Percentiles rank a stretch among this genome's conserved stretches.
phyloP scores from a whole-genome alignment of 2,113 vertebrate genomes.

The Syrmaticus mikado region DNA sequence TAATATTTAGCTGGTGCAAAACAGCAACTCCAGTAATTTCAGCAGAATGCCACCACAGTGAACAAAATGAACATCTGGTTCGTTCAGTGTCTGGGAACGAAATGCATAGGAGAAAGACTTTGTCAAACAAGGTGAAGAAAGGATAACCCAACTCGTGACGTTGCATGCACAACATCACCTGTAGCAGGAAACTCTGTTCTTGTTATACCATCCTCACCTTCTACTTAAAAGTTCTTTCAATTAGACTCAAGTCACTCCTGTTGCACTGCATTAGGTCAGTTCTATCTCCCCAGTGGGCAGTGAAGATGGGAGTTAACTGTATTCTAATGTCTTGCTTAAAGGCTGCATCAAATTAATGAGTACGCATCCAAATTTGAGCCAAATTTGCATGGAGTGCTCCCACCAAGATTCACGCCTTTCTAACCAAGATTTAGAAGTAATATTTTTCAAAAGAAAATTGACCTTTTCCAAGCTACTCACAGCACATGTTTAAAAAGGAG shows the following conservation, averaged over 20 bases:
- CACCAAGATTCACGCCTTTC: not conserved
- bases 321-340: not conserved
- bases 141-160: not conserved
- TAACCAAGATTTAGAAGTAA: not conserved
- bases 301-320: not conserved
- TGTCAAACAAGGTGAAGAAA: not conserved
- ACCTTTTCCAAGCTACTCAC: not conserved
- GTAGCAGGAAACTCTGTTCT: not conserved
- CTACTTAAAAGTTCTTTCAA: not conserved
- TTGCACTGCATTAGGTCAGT: not conserved
- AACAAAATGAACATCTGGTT: not conserved
- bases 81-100: not conserved
- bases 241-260: not conserved
- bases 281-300: not conserved
- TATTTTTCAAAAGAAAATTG: not conserved
- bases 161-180: not conserved
- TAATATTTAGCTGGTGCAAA: slow-evolving; percentile 40
- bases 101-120: not conserved
- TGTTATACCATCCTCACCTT: too few relatives aligned
- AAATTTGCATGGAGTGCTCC: not conserved
- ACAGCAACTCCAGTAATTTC: not conserved
- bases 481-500: not conserved
- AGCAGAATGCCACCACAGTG: not conserved
- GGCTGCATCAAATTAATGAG: not conserved
- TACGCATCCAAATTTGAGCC: not conserved